Conservation (phyloP, 2,888 invertebrate species). For the Agriopis marginaria region DNA sequence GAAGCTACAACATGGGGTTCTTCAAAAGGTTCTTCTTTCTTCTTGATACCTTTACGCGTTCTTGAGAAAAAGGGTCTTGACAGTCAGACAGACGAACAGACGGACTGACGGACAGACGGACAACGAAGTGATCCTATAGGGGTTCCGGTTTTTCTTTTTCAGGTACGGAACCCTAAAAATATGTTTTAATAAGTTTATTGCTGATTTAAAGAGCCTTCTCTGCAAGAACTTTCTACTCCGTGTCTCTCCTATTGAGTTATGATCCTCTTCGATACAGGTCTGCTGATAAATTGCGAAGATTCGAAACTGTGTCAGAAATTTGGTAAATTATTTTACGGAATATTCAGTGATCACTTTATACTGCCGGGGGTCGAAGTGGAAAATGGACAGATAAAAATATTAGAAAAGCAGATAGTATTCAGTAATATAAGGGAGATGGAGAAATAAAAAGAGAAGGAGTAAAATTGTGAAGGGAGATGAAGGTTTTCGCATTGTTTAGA, state of each 20-base stretch:
- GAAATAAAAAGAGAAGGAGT: neutral
- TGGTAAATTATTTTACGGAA: slow-evolving; percentile 5
- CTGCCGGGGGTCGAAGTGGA: neutral
- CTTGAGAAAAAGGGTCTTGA: no score
- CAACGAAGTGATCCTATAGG: no score
- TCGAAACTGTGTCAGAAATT: slow-evolving; percentile 9
- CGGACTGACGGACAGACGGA: no score
- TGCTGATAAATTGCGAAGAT: slow-evolving; percentile 17
- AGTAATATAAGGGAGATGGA: neutral
- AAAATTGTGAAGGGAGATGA: no score
- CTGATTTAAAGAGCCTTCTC: neutral
- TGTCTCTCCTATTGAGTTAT: slow-evolving; percentile 27
- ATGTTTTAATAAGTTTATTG: neutral
- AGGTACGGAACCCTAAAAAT: no score
- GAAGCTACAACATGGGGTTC: no score
- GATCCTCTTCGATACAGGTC: slow-evolving; percentile 18
- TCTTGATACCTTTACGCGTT: no score
- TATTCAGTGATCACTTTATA: slow-evolving; percentile 1
- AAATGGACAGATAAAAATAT: neutral
- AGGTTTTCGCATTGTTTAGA: no score
- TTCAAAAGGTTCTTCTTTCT: no score
- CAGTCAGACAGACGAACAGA: no score
- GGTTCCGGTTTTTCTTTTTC: no score
- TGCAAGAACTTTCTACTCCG: neutral
- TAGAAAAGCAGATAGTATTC: neutral